Evolutionary conservation across 2,113 vertebrate species (phyloP), one percentile per base, ranked within the genome.

Genomic region (Sander lucioperca): DNA sequence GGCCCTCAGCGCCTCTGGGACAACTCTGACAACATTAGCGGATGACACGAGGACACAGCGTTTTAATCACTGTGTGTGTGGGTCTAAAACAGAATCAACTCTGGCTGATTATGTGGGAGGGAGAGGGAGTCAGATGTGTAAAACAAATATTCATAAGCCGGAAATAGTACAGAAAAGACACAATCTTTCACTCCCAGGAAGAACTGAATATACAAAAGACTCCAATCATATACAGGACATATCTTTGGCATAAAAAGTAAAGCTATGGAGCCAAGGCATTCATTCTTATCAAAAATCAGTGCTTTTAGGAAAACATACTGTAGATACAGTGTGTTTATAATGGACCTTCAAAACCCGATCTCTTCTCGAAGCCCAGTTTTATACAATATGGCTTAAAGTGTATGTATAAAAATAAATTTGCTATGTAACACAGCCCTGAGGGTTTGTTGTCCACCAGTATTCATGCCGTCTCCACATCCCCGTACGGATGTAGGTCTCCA

Each of bases 361-460:
- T 95, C 94, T 80, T 89, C 96, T 96, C 90, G 91, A 90, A 97
- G 95, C 95, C 95, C 95, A 94, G 87, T 94, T 97, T 87, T 85
- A 94, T 96, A 97, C 96, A 97, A 97, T 97, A 98, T 95, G 93
- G 92, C 94, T 94, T 94, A 93, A 96, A 94, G 80, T 95, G 94
- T 96, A 96, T 96, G 96, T 97, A 97, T 96, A 97, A 98, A 99
- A 97, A 98, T 97, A 98, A 93, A 96, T 96, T 94, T 95, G 95
- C 93, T 96, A 95, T 96, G 87, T 89, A 91, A 95, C 91, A 94
- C 96, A 96, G 97, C 96, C 98, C 98, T 98, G 97, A 99, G 97
- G 96, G 97, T 96, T 95, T 88, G 84, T 93, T 88, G 91, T 96
- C 96, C 96, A 95, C 83, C 86, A 93, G 91, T 89, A 91, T 81